Conservation (phyloP, 2,888 invertebrate species). For the Chymomyza amoena region DNA sequence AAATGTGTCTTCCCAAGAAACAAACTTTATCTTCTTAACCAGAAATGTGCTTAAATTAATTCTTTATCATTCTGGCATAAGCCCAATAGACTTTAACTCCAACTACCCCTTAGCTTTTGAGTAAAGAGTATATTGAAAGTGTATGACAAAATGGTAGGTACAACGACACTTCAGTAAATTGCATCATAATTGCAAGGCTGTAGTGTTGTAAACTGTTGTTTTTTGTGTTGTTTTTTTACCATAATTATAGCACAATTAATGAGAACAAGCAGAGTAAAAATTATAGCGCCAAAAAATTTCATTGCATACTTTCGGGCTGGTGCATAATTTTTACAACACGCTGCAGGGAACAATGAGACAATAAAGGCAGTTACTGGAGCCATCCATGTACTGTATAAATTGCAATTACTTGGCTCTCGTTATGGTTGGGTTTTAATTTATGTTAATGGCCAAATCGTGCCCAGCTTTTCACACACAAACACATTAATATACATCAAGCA, state of each 20-base stretch:
- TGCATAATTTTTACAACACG: background rate
- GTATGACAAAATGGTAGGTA: background rate
- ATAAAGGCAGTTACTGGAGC: background rate
- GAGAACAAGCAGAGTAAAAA: background rate
- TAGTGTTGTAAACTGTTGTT: background rate
- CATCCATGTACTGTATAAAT: slow-evolving; percentile 52
- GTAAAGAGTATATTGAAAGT: background rate
- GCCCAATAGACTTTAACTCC: no score
- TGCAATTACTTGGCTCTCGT: slow-evolving; percentile 66
- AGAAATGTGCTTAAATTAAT: no score
- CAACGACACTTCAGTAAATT: background rate
- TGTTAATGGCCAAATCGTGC: slow-evolving; percentile 71
- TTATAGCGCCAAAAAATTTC: background rate
- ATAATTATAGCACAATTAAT: slow-evolving; percentile 35
- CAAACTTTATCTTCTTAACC: no score
- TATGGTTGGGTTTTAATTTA: slow-evolving; percentile 69
- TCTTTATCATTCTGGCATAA: no score
- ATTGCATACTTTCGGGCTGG: background rate
- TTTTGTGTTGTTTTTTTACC: background rate
- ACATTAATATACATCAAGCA: background rate
- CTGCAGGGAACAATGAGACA: background rate
- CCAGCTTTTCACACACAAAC: slow-evolving; percentile 33
- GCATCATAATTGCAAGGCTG: background rate
- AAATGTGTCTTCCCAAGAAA: no score
- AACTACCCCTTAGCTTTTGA: no score